Conservation (phyloP, 2,888 invertebrate genomes). For the Acanthopleura granulata region DNA sequence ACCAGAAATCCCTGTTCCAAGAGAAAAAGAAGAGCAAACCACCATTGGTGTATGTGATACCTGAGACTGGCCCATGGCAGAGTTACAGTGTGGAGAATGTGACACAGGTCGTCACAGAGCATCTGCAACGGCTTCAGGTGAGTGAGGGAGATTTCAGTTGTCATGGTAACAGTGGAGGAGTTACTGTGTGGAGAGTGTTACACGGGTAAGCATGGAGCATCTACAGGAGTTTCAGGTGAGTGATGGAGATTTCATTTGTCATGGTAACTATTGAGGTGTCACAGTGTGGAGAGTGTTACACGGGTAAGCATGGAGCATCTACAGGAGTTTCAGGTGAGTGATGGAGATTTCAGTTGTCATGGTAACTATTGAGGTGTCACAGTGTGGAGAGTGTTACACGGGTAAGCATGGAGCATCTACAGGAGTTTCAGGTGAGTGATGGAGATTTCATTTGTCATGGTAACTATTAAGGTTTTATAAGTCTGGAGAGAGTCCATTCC, state of each 20-base stretch:
- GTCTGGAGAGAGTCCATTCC: not conserved
- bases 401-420: not conserved
- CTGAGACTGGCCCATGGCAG: conserved; percentile 17
- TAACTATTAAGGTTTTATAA: no score
- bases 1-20: conserved; percentile 50
- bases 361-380: not conserved
- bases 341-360: not conserved
- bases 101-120: not conserved
- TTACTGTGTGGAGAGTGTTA: not conserved
- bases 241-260: not conserved
- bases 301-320: not conserved
- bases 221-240: not conserved
- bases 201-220: not conserved
- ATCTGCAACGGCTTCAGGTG: not conserved
- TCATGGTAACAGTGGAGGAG: not conserved
- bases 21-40: conserved; percentile 42
- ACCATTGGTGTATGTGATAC: conserved; percentile 37
- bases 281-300: not conserved
- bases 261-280: not conserved
- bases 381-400: not conserved
- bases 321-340: not conserved
- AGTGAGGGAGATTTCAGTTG: not conserved
- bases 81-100: not conserved
- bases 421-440: not conserved
- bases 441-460: not conserved